phyloP scores from a whole-genome alignment of 2,113 vertebrate species.

The Anguilla japonica region DNA sequence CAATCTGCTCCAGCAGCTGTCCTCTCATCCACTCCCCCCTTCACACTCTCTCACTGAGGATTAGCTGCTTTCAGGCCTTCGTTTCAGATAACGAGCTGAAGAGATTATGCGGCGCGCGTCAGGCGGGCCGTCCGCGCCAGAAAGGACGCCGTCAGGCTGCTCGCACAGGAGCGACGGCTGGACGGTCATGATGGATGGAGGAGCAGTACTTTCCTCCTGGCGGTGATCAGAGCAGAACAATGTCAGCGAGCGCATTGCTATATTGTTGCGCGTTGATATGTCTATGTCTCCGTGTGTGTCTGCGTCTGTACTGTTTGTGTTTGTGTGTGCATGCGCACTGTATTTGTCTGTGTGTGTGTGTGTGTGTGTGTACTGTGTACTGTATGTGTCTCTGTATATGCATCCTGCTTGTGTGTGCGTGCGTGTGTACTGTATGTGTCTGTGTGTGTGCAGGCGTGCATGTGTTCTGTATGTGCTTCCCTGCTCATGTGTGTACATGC shows the following conservation, averaged over 20 bases:
- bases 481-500: too few species aligned
- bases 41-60: conserved; percentile 35
- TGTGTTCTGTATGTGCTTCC: too few species aligned
- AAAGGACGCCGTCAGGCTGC: background rate
- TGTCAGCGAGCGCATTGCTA: conserved; percentile 9
- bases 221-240: background rate
- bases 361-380: too few species aligned
- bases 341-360: too few species aligned
- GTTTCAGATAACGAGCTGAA: conserved; percentile 43
- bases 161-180: background rate
- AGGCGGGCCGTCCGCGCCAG: background rate
- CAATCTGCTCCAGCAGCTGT: conserved; percentile 6
- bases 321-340: too few species aligned
- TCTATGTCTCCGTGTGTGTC: too few species aligned
- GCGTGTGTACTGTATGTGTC: too few species aligned
- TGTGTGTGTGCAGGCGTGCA: too few species aligned
- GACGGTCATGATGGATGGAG: background rate
- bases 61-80: conserved; percentile 46
- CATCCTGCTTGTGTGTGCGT: background rate
- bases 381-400: background rate
- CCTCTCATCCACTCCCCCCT: background rate
- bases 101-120: conserved; percentile 47
- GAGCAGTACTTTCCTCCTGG: background rate
- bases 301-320: too few species aligned
- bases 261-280: background rate